Evolutionary conservation across 2,888 invertebrate genomes (phyloP).

Genomic region (Plebejus melissa): DNA sequence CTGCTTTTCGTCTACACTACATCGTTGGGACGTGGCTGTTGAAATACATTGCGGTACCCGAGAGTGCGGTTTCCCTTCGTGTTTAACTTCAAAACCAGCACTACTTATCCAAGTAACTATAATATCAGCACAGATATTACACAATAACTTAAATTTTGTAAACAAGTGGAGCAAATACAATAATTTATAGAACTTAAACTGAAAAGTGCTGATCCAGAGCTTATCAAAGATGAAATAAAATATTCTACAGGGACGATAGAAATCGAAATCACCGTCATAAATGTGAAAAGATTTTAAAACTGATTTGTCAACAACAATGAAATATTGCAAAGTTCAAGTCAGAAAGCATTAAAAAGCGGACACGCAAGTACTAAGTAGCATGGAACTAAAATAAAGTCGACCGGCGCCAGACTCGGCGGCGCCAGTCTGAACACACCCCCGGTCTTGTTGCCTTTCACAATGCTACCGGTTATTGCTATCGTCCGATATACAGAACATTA

Average conservation of each 20-base stretch:
- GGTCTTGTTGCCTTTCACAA: constrained; percentile 32
- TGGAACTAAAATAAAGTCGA: constrained; percentile 33
- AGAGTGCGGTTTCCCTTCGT: constrained; percentile 7
- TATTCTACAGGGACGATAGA: background rate
- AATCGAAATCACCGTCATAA: background rate
- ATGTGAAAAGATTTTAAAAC: background rate
- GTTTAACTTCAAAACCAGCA: constrained; percentile 12
- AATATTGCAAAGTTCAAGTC: constrained; percentile 24
- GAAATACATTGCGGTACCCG: constrained; percentile 10
- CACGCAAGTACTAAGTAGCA: constrained; percentile 26
- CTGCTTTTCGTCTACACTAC: background rate
- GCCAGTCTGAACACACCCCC: constrained; percentile 30
- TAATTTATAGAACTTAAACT: background rate
- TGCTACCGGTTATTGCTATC: constrained; percentile 33
- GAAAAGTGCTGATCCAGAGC: background rate
- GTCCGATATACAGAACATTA: constrained; percentile 13
- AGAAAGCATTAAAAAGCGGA: constrained; percentile 21
- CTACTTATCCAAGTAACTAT: background rate
- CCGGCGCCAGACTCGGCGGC: constrained; percentile 57
- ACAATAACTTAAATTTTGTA: background rate
- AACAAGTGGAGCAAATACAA: background rate
- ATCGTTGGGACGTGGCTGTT: constrained; percentile 1
- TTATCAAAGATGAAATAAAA: background rate
- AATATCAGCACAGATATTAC: background rate
- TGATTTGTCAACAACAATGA: constrained; percentile 19